Conservation (phyloP, 2,113 vertebrate species). For the Ginglymostoma cirratum region DNA sequence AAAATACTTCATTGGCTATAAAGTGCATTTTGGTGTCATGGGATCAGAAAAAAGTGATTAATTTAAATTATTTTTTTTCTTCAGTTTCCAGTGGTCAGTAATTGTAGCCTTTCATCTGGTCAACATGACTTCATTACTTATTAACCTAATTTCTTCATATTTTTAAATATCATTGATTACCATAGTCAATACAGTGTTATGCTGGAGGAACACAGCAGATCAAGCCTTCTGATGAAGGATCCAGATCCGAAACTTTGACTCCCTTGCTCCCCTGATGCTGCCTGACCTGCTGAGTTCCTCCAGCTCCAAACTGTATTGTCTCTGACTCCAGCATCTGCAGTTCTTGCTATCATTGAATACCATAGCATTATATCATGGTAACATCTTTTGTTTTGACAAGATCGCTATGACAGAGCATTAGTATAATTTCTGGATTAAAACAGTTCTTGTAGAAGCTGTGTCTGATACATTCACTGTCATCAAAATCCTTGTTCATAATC, state of each 20-base stretch:
- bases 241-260: too few relatives aligned
- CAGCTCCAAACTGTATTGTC: too few relatives aligned
- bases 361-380: constrained; percentile 69
- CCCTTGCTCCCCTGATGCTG: too few relatives aligned
- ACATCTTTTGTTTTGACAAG: constrained; percentile 70
- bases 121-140: constrained; percentile 51
- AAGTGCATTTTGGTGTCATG: too few relatives aligned
- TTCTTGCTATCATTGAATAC: constrained; percentile 55
- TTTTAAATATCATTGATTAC: constrained; percentile 53
- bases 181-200: constrained; percentile 47
- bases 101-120: constrained; percentile 71
- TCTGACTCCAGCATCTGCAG: background rate
- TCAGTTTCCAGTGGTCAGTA: constrained; percentile 77
- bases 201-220: too few relatives aligned
- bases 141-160: constrained; percentile 37
- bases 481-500: background rate
- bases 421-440: constrained; percentile 61
- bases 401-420: constrained; percentile 66
- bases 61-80: constrained; percentile 48
- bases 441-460: constrained; percentile 61
- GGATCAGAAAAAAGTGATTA: too few relatives aligned
- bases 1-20: too few relatives aligned
- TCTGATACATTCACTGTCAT: background rate
- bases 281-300: too few relatives aligned
- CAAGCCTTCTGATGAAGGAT: too few relatives aligned